Conservation (phyloP, 2,888 invertebrate genomes). For the Heliothis peltigera region DNA sequence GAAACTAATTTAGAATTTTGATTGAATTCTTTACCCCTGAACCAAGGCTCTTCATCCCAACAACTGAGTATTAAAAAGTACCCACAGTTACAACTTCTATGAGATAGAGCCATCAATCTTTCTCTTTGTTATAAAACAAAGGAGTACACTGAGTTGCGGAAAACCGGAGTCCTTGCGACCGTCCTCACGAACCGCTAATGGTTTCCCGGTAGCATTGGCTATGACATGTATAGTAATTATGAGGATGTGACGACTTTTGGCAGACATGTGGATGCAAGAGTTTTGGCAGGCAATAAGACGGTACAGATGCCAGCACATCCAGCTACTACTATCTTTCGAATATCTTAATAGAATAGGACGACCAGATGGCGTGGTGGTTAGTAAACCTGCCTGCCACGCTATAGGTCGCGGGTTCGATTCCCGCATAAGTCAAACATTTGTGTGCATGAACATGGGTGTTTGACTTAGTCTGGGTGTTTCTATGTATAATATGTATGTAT, state of each 20-base stretch:
- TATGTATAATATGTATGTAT: too few species aligned
- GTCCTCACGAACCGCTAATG: slow-evolving; percentile 70
- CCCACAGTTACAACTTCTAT: slow-evolving; percentile 10
- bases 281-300: slow-evolving; percentile 4
- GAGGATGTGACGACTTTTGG: slow-evolving; percentile 44
- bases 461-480: too few species aligned
- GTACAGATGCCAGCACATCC: too few species aligned
- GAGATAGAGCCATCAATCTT: slow-evolving; percentile 58
- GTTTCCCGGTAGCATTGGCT: slow-evolving; percentile 70
- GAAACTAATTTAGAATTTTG: too few species aligned
- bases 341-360: too few species aligned
- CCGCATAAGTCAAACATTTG: too few species aligned
- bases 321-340: too few species aligned
- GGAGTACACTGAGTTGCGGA: slow-evolving; percentile 67
- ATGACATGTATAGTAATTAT: slow-evolving; percentile 64
- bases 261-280: slow-evolving; percentile 7
- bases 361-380: too few species aligned
- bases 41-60: neutral
- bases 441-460: too few species aligned
- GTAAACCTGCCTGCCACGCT: too few species aligned
- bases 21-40: neutral
- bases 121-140: slow-evolving; percentile 70
- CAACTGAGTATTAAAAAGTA: slow-evolving; percentile 1
- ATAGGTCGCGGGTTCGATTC: too few species aligned
- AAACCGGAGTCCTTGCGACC: slow-evolving; percentile 66